Conservation (phyloP, 2,888 invertebrate species). For the Peribatodes rhomboidaria region DNA sequence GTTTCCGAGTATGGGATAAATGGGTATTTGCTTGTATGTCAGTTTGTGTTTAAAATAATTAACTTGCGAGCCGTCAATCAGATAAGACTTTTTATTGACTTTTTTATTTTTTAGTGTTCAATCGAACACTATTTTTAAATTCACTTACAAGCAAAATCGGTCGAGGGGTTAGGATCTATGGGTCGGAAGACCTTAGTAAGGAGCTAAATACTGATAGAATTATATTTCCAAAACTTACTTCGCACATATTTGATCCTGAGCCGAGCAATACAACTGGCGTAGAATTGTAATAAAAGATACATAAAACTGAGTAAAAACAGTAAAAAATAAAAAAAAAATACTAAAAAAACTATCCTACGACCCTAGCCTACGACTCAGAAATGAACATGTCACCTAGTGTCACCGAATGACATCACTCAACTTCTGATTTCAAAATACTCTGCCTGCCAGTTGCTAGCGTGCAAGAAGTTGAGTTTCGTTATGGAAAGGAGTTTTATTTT, state of each 20-base stretch:
- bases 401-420: conserved; percentile 15
- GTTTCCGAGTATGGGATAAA: no score
- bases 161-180: no score
- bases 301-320: conserved; percentile 34
- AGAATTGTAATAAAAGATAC: conserved; percentile 38
- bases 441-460: background rate
- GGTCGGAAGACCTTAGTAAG: no score
- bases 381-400: conserved; percentile 36
- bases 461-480: background rate
- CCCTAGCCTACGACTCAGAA: conserved; percentile 45
- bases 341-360: conserved; percentile 50
- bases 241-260: conserved; percentile 52
- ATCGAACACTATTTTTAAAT: no score
- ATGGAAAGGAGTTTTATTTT: background rate
- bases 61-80: no score
- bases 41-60: no score
- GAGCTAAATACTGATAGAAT: no score
- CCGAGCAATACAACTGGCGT: conserved; percentile 33
- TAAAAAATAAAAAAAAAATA: conserved; percentile 31
- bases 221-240: conserved; percentile 60
- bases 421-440: conserved; percentile 29
- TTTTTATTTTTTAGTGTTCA: no score
- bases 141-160: no score
- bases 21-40: no score
- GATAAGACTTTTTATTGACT: no score